phyloP scores from a whole-genome alignment of 2,113 vertebrate species.

The Macrotis lagotis region DNA sequence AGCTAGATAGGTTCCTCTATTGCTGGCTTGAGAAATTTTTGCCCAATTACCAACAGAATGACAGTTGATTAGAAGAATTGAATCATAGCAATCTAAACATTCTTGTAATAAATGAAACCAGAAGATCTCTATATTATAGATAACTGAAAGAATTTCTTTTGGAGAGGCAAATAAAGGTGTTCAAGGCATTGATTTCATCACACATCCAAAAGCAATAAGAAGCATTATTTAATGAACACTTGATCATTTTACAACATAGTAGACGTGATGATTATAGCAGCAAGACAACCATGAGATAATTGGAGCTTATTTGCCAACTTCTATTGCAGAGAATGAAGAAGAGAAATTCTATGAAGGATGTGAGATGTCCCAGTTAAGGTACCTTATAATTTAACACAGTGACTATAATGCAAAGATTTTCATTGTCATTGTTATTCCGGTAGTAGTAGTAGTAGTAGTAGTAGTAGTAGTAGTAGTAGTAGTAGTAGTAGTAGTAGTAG shows the following conservation, averaged over 20 bases:
- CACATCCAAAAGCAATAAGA: not conserved
- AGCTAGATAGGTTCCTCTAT: not conserved
- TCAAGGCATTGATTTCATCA: not conserved
- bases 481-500: not conserved
- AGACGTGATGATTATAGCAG: not conserved
- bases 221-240: not conserved
- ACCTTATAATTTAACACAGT: not conserved
- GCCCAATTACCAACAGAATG: not conserved
- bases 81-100: not conserved
- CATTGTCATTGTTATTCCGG: not conserved
- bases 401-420: not conserved
- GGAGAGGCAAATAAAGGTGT: not conserved
- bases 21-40: not conserved
- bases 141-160: not conserved
- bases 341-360: not conserved
- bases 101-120: not conserved
- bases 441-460: no score
- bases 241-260: not conserved
- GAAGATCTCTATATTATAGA: not conserved
- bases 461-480: not conserved
- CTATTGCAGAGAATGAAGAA: not conserved
- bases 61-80: not conserved
- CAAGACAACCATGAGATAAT: not conserved
- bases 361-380: not conserved
- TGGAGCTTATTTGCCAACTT: not conserved